These are phyloP conservation scores for Leptinotarsa defecta DNA, from an alignment of 1,140 invertebrate species.

Conservation along the genomic window DNA sequence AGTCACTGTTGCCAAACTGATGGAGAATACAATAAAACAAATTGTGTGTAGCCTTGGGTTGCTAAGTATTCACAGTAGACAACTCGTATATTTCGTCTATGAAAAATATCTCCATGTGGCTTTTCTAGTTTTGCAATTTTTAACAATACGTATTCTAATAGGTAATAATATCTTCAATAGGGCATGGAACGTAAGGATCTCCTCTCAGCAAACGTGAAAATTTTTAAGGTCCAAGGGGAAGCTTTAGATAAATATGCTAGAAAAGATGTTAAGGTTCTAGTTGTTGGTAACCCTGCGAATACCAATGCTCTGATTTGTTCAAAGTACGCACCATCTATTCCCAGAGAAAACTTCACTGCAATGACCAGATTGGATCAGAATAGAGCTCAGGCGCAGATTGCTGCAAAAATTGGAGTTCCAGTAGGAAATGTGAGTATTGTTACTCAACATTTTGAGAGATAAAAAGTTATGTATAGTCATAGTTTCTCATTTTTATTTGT, in stretches of 20 bases:
- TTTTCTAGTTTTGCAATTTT: no score
- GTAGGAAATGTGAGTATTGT: conserved; percentile 75
- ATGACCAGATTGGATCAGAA: conserved; percentile 99
- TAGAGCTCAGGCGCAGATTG: conserved; percentile 85
- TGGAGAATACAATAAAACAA: no score
- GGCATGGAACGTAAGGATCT: conserved; percentile 98
- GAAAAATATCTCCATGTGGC: no score
- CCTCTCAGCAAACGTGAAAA: conserved; percentile 95
- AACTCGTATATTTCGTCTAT: no score
- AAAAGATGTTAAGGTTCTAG: conserved; percentile 94
- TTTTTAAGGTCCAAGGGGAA: conserved; percentile 95
- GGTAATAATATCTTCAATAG: background rate
- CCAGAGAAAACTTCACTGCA: conserved; percentile 94
- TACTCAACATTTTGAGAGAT: background rate
- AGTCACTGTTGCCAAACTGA: no score
- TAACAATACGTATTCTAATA: background rate
- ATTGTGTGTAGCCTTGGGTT: no score
- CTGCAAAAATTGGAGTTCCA: conserved; percentile 67
- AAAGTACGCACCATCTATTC: conserved; percentile 97
- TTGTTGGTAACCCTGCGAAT: conserved; percentile 99
- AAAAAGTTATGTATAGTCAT: no score
- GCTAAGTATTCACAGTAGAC: no score
- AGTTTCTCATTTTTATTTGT: no score
- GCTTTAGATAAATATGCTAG: conserved; percentile 92
- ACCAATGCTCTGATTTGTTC: conserved; percentile 97